Percentiles rank a stretch among this genome's conserved stretches.
phyloP scores from a whole-genome alignment of 2,888 invertebrate genomes.

The Aromia moschata region DNA sequence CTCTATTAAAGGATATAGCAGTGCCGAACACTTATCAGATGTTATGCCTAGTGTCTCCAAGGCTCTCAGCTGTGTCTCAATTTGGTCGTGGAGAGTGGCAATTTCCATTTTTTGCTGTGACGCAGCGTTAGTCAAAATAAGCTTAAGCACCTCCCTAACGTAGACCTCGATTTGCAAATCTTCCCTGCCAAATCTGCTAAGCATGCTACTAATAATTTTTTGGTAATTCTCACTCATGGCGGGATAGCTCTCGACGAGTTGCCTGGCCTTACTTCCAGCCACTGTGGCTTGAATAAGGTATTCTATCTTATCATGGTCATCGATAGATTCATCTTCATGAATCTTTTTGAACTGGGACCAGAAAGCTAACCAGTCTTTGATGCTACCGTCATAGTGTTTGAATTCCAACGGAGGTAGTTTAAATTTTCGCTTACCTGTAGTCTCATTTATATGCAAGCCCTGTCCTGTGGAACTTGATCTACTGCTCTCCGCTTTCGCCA shows the following conservation, averaged over 20 bases:
- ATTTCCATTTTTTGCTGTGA: slow-evolving; percentile 31
- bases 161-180: slow-evolving; percentile 50
- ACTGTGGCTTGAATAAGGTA: slow-evolving; percentile 39
- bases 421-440: too few relatives aligned
- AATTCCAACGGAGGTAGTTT: slow-evolving; percentile 12
- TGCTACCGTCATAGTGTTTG: slow-evolving; percentile 16
- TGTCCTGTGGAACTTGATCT: too few relatives aligned
- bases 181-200: slow-evolving; percentile 49
- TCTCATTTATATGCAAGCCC: too few relatives aligned
- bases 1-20: slow-evolving; percentile 52
- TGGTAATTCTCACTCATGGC: slow-evolving; percentile 36
- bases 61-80: slow-evolving; percentile 49
- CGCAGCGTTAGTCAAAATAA: slow-evolving; percentile 44
- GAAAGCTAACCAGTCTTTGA: slow-evolving; percentile 16
- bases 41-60: slow-evolving; percentile 47
- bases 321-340: slow-evolving; percentile 33
- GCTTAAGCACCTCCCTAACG: slow-evolving; percentile 47
- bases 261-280: slow-evolving; percentile 29
- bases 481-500: too few relatives aligned
- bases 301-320: slow-evolving; percentile 26
- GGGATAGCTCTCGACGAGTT: slow-evolving; percentile 41
- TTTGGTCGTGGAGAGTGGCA: slow-evolving; percentile 42
- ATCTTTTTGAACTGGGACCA: slow-evolving; percentile 31
- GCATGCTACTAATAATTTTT: slow-evolving; percentile 38
- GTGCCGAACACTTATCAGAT: slow-evolving; percentile 47